Percentiles rank a stretch among this genome's conserved stretches.
These are phyloP conservation scores for Plagodis pulveraria DNA, from an alignment of 2,888 invertebrate genomes.

Conservation along the genomic window DNA sequence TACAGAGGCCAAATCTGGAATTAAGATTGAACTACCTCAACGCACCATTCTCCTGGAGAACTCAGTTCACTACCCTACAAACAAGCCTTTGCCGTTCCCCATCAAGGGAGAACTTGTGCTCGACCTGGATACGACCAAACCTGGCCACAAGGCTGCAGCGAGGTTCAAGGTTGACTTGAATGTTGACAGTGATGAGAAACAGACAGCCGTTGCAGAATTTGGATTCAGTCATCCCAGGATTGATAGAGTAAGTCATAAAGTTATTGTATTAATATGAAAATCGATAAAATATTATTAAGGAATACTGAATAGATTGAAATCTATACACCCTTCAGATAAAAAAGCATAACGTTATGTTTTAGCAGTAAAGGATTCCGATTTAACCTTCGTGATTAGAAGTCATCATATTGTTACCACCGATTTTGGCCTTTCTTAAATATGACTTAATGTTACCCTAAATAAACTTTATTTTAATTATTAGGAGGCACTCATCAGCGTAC, in stretches of 20 bases:
- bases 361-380: too few relatives aligned
- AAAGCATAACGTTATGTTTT: too few relatives aligned
- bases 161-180: slow-evolving; percentile 81
- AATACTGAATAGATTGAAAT: too few relatives aligned
- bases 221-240: slow-evolving; percentile 89
- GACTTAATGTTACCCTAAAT: background rate
- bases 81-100: slow-evolving; percentile 81
- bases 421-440: slow-evolving; percentile 3
- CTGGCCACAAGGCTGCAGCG: slow-evolving; percentile 87
- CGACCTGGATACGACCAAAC: slow-evolving; percentile 90
- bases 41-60: slow-evolving; percentile 88
- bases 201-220: slow-evolving; percentile 81
- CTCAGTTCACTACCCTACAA: slow-evolving; percentile 72
- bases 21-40: slow-evolving; percentile 87
- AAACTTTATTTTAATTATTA: slow-evolving; percentile 33
- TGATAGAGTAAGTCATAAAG: slow-evolving; percentile 75
- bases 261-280: too few relatives aligned
- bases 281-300: too few relatives aligned
- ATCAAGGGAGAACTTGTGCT: slow-evolving; percentile 86
- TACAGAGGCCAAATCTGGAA: slow-evolving; percentile 71
- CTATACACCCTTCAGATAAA: too few relatives aligned
- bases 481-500: slow-evolving; percentile 67
- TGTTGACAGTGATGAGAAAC: slow-evolving; percentile 71
- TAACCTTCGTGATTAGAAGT: too few relatives aligned
- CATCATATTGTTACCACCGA: too few relatives aligned